These are phyloP conservation scores for Sorex fumeus DNA, from an alignment of 2,113 vertebrate genomes.

Conservation along the genomic window DNA sequence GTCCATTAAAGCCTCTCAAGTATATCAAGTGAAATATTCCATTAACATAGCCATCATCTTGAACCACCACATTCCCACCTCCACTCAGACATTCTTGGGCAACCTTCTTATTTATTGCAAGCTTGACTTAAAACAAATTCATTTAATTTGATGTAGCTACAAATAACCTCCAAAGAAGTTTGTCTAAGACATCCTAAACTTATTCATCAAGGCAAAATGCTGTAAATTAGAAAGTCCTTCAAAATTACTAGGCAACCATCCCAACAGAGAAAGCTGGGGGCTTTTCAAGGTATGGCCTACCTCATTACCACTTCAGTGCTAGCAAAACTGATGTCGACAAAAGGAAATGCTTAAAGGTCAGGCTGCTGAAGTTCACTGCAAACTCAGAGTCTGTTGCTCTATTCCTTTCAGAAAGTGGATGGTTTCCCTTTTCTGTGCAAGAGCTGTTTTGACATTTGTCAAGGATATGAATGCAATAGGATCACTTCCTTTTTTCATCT, in stretches of 20 bases:
- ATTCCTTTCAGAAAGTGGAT: background rate
- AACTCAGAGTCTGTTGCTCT: background rate
- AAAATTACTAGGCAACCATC: background rate
- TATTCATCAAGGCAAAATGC: background rate
- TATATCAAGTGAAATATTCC: background rate
- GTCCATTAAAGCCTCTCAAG: background rate
- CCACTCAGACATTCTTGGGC: background rate
- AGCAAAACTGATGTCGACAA: background rate
- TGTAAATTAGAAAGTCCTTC: background rate
- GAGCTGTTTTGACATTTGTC: constrained; percentile 34
- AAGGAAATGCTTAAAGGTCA: constrained; percentile 11
- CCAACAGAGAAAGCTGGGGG: background rate
- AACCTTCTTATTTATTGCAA: background rate
- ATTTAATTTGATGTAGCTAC: background rate
- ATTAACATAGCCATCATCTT: background rate
- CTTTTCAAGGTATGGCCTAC: background rate
- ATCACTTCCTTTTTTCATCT: constrained; percentile 12
- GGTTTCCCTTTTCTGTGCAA: background rate
- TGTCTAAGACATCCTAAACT: background rate
- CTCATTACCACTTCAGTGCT: background rate
- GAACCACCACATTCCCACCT: background rate
- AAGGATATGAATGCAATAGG: background rate
- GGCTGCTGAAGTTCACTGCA: background rate
- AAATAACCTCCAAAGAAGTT: background rate
- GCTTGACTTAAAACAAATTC: background rate